These are phyloP conservation scores for Diaprepes abbreviatus DNA, from an alignment of 2,888 invertebrate genomes.

Conservation along the genomic window DNA sequence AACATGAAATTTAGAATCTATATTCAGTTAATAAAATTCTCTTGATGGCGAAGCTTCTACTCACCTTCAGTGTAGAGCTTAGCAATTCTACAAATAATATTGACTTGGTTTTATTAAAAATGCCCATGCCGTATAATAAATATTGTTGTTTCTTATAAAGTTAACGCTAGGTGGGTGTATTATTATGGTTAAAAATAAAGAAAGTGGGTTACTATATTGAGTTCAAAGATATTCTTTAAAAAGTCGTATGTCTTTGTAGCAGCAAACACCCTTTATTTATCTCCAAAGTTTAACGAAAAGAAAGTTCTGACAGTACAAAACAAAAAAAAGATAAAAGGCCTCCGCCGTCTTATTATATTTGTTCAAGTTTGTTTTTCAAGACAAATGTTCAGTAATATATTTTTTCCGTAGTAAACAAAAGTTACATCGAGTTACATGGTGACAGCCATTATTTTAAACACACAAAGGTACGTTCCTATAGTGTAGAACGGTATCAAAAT, in stretches of 20 bases:
- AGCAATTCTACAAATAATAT: too few species aligned
- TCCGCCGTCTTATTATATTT: constrained; percentile 5
- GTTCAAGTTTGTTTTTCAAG: constrained; percentile 1
- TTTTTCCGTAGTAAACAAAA: constrained; percentile 15
- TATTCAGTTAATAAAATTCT: too few species aligned
- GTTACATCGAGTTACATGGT: constrained; percentile 1
- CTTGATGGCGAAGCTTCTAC: too few species aligned
- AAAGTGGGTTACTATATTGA: too few species aligned
- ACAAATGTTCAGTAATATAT: neutral
- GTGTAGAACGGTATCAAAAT: constrained; percentile 54
- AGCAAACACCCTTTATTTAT: neutral
- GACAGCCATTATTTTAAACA: constrained; percentile 11
- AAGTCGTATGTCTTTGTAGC: neutral
- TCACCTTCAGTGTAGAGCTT: too few species aligned
- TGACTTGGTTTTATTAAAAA: too few species aligned
- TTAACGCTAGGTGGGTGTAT: too few species aligned
- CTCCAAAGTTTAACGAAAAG: neutral
- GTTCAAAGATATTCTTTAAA: too few species aligned
- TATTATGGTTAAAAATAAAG: too few species aligned
- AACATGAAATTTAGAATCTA: too few species aligned
- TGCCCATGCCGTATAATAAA: too few species aligned
- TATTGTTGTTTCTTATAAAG: too few species aligned
- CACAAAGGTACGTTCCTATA: constrained; percentile 8
- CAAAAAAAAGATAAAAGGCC: constrained; percentile 13
- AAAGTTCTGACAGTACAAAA: constrained; percentile 6